These are phyloP conservation scores for Arenaria interpres DNA, from an alignment of 2,113 vertebrate genomes.

Conservation along the genomic window DNA sequence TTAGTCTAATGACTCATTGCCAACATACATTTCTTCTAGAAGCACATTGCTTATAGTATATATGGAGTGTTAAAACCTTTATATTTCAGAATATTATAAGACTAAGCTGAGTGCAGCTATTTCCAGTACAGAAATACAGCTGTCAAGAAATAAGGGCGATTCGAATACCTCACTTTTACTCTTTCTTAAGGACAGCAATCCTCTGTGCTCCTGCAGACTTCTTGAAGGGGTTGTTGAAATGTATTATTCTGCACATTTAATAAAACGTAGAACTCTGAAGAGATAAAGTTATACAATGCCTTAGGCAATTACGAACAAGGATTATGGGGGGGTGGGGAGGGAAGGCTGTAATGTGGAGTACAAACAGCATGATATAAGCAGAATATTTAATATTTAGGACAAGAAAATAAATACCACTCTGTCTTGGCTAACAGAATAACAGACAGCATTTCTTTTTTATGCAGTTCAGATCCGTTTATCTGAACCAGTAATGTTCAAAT, in stretches of 20 bases:
- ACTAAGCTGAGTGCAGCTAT: not conserved
- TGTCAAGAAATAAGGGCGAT: not conserved
- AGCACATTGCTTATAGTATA: not conserved
- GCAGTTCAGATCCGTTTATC: slow-evolving; percentile 5
- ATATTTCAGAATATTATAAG: not conserved
- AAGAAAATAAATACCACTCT: not conserved
- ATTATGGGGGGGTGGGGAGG: not conserved
- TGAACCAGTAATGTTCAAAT: slow-evolving; percentile 63
- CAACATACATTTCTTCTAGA: slow-evolving; percentile 13
- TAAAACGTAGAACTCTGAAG: not conserved
- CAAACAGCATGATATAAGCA: slow-evolving; percentile 3
- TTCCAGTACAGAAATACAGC: not conserved
- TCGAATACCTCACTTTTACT: not conserved
- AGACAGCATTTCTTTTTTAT: not conserved
- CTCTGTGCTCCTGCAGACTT: not conserved
- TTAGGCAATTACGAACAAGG: slow-evolving; percentile 42
- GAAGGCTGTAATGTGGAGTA: not conserved
- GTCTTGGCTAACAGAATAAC: not conserved
- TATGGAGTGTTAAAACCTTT: not conserved
- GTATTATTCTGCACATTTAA: slow-evolving; percentile 49
- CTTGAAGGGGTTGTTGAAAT: slow-evolving; percentile 32
- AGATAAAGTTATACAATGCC: slow-evolving; percentile 53
- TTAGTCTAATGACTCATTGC: slow-evolving; percentile 1
- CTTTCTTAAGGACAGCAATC: slow-evolving; percentile 1
- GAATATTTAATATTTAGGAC: slow-evolving; percentile 52